These are phyloP conservation scores for Phaenicophaeus curvirostris DNA, from an alignment of 2,797 vertebrate species.

Conservation along the genomic window DNA sequence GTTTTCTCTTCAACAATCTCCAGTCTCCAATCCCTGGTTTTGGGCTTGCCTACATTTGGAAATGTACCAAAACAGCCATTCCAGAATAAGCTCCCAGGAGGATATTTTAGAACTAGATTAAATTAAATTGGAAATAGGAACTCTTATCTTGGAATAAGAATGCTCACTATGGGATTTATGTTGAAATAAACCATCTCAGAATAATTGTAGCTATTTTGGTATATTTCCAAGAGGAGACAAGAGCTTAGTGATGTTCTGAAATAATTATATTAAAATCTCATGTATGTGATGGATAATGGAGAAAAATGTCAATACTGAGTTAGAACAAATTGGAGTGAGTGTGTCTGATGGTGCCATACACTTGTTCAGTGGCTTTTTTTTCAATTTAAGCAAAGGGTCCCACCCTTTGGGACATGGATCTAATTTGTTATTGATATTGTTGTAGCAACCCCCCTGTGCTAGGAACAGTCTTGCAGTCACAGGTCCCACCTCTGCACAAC, in stretches of 20 bases:
- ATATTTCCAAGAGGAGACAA: slow-evolving; percentile 33
- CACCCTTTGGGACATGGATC: background rate
- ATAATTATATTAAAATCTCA: slow-evolving; percentile 50
- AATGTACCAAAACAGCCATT: slow-evolving; percentile 32
- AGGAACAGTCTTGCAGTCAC: background rate
- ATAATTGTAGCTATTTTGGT: slow-evolving; percentile 53
- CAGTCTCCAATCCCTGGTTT: slow-evolving; percentile 1
- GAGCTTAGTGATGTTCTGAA: slow-evolving; percentile 25
- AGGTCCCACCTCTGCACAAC: background rate
- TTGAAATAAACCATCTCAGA: slow-evolving; percentile 29
- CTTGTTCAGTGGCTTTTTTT: background rate
- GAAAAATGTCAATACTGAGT: slow-evolving; percentile 20
- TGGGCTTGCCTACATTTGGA: slow-evolving; percentile 27
- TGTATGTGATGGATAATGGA: background rate
- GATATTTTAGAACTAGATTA: slow-evolving; percentile 55
- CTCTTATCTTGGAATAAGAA: slow-evolving; percentile 51
- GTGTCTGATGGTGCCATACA: background rate
- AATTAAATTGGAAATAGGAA: slow-evolving; percentile 55
- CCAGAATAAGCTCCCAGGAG: slow-evolving; percentile 37
- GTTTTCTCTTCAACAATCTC: slow-evolving; percentile 10
- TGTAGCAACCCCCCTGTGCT: background rate
- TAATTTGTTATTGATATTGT: background rate
- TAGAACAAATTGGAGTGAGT: background rate
- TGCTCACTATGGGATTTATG: slow-evolving; percentile 44
- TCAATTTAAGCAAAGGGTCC: background rate